Base-by-base conservation (phyloP, 2,888 invertebrate genomes). In the Drosophila anomalata region DNA sequence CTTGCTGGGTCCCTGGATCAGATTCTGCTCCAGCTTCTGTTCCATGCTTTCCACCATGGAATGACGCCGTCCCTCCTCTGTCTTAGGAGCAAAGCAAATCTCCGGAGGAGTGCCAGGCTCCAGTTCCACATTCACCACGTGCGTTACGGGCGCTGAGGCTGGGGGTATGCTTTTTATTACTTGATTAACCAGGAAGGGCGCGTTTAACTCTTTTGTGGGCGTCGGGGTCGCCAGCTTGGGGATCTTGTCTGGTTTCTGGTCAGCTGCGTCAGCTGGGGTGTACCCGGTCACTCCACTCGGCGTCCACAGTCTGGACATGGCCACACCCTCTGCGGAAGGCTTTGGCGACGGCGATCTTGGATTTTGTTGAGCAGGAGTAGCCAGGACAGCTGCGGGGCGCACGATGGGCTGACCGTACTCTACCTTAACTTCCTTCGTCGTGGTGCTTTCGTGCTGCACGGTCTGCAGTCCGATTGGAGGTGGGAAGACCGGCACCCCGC, bases 241-340 rank as follows among this genome's bases (percentile, higher is more conserved):
- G 7, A 67, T 51, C 14, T 77, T 75, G 5, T 74, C 57, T 26
- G 76, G 82, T 17, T 79, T 71, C 29, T 77, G 84, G 20, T 90
- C 89, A 20, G 78, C 68, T 52, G 77, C 68, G 47, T 91, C 89
- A 33, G n/a, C 2, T 0, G 83, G 88, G 1, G 83, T 63, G 55
- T 89, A 87, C 42, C 89, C 83, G 6, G 52, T 22, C 26, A 77
- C 77, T 9, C 79, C 90, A 61, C 29, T 67, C 1, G 91, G 90
- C 3, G 94, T 93, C 95, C 95, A 95, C 0, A 94, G 91, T 88
- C 94, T 95, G 75, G 95, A 95, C 95, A 95, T 95, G 60, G 93
- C 93, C 47, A 95, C 84, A 1, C 93, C 95, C 86, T 95, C 94
- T 0, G 93, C 93, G 3, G 95, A 95, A 8, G 95, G 94, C 66